Percentiles rank a stretch among this genome's conserved stretches.
phyloP scores from a whole-genome alignment of 2,888 invertebrate genomes.

The Periphyllus acericola region DNA sequence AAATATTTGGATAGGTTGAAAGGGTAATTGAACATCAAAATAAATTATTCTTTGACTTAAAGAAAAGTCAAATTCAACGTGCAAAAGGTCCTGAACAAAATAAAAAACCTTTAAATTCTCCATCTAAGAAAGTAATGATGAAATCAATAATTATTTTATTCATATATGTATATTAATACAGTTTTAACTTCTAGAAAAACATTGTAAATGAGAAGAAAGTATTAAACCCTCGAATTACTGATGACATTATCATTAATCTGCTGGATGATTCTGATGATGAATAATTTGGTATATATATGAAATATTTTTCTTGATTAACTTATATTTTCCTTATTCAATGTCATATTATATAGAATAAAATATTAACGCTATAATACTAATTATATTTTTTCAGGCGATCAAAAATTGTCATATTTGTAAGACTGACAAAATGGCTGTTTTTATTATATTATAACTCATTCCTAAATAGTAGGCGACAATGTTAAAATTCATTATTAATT shows the following conservation, averaged over 20 bases:
- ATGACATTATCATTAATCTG: constrained; percentile 6
- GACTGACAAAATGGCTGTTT: constrained; percentile 49
- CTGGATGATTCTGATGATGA: constrained; percentile 40
- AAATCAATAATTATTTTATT: not conserved
- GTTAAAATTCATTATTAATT: not conserved
- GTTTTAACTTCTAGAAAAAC: constrained; percentile 17
- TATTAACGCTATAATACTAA: not conserved
- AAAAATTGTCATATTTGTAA: constrained; percentile 35
- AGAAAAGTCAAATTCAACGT: not conserved
- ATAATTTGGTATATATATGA: constrained; percentile 35
- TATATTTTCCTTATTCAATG: not conserved
- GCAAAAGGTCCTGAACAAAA: not conserved
- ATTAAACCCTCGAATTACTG: not conserved
- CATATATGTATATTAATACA: not conserved
- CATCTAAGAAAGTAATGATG: constrained; percentile 5
- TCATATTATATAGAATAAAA: not conserved
- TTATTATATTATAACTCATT: constrained; percentile 20
- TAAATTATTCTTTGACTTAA: not conserved
- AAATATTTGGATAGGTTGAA: constrained; percentile 9
- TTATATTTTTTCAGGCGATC: constrained; percentile 6
- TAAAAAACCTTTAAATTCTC: not conserved
- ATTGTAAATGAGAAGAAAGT: not conserved
- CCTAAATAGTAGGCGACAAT: not conserved
- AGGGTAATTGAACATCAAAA: constrained; percentile 28
- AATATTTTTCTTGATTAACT: not conserved